Conservation (phyloP, 2,888 invertebrate species). For the Cerceris rybyensis region DNA sequence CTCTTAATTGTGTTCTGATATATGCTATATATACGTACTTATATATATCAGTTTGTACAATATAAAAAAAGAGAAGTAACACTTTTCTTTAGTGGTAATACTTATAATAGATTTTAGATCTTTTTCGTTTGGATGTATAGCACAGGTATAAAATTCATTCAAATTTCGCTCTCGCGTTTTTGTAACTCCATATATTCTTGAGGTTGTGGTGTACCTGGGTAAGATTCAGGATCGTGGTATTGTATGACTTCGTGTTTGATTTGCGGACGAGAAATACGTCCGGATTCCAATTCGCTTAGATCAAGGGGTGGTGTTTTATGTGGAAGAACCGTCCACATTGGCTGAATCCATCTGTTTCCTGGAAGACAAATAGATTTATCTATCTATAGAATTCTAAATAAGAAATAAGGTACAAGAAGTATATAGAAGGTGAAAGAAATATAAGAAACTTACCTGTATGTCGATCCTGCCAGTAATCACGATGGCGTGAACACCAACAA, state of each 20-base stretch:
- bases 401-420: neutral
- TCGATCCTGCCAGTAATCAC: constrained; percentile 91
- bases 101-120: constrained; percentile 51
- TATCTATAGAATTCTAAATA: too few relatives aligned
- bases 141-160: constrained; percentile 67
- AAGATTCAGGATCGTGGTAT: constrained; percentile 78
- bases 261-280: constrained; percentile 71
- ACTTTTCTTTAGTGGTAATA: constrained; percentile 21
- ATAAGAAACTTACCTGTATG: constrained; percentile 86
- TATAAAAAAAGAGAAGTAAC: neutral
- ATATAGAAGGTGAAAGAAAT: neutral
- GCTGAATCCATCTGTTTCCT: constrained; percentile 93
- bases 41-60: constrained; percentile 17
- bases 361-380: constrained; percentile 15
- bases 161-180: constrained; percentile 92
- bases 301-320: constrained; percentile 92
- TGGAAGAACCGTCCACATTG: constrained; percentile 92
- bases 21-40: neutral
- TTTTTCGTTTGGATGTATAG: neutral
- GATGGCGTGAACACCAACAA: constrained; percentile 91
- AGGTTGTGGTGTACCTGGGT: constrained; percentile 64
- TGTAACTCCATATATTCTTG: constrained; percentile 86
- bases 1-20: neutral
- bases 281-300: constrained; percentile 86
- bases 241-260: constrained; percentile 64